phyloP scores from a whole-genome alignment of 2,113 vertebrate genomes.

The Xyliphius kryptos region DNA sequence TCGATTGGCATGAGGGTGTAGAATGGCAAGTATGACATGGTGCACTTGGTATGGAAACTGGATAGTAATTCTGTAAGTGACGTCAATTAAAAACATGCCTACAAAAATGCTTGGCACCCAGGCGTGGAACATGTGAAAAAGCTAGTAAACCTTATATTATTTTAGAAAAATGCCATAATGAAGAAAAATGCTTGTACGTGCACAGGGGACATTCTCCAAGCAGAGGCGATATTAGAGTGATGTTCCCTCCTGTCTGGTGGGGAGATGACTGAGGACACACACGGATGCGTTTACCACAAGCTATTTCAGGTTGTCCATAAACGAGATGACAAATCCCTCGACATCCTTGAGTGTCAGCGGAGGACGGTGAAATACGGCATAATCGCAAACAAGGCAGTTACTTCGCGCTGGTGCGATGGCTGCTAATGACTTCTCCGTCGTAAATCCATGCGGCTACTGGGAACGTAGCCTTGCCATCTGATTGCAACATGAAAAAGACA shows the following conservation, averaged over 20 bases:
- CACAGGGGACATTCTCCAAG: neutral
- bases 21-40: no score
- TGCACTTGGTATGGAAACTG: no score
- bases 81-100: no score
- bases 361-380: conserved; percentile 28
- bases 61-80: no score
- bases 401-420: neutral
- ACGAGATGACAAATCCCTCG: neutral
- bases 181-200: no score
- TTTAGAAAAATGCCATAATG: no score
- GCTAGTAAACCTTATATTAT: no score
- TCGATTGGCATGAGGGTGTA: no score
- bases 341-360: conserved; percentile 14
- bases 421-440: conserved; percentile 5
- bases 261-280: neutral
- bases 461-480: conserved; percentile 10
- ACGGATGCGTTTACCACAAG: neutral
- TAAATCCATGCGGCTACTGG: conserved; percentile 20
- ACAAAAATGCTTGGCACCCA: no score
- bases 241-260: neutral
- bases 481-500: neutral
- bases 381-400: conserved; percentile 19
- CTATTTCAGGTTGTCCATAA: neutral
- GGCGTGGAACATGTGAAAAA: no score
- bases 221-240: neutral